Percentiles rank a stretch among this genome's conserved stretches.
Conservation (phyloP, 2,888 invertebrate genomes). For the Plagodis dolabraria region DNA sequence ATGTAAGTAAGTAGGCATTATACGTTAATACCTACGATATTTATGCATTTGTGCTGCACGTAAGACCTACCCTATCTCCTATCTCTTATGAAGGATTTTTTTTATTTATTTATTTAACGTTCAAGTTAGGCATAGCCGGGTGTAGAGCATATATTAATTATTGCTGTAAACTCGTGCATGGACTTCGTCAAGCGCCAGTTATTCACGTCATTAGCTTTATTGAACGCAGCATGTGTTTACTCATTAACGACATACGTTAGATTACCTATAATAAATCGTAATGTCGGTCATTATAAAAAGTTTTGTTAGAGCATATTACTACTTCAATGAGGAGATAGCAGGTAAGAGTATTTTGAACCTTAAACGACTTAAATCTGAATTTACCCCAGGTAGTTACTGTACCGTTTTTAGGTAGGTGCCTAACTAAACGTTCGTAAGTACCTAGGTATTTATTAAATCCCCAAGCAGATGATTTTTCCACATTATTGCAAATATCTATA, state of each 20-base stretch:
- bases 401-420: too few species aligned
- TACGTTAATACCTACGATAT: too few species aligned
- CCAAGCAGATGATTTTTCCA: too few species aligned
- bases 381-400: too few species aligned
- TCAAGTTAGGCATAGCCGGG: conserved; percentile 7
- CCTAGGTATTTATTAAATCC: too few species aligned
- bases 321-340: conserved; percentile 71
- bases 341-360: conserved; percentile 47
- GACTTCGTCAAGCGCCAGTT: neutral
- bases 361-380: too few species aligned
- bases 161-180: neutral
- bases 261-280: conserved; percentile 10
- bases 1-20: too few species aligned
- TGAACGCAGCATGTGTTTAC: neutral
- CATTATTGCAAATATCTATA: too few species aligned
- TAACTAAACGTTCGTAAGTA: too few species aligned
- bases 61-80: too few species aligned
- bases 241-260: neutral
- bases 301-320: conserved; percentile 65
- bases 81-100: neutral
- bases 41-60: too few species aligned
- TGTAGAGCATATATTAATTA: neutral
- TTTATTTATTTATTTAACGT: too few species aligned
- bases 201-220: conserved; percentile 3
- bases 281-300: conserved; percentile 70